phyloP scores from a whole-genome alignment of 2,888 invertebrate species.

The Drosophila atripex region DNA sequence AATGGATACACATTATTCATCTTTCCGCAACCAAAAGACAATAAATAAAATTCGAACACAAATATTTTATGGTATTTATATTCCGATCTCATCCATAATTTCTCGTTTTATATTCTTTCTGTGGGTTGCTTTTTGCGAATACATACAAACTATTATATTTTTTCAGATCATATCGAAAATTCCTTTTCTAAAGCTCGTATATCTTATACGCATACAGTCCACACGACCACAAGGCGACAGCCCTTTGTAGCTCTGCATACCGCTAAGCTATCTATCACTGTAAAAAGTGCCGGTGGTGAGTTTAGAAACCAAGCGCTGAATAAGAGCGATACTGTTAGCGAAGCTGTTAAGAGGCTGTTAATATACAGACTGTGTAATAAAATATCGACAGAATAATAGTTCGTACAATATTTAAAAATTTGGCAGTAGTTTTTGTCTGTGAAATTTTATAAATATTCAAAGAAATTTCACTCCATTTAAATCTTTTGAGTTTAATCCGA shows the following conservation, averaged over 20 bases:
- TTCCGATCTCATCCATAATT: constrained; percentile 14
- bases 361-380: neutral
- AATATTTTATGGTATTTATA: constrained; percentile 29
- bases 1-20: constrained; percentile 47
- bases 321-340: neutral
- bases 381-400: too few species aligned
- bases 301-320: constrained; percentile 20
- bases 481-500: neutral
- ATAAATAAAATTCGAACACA: constrained; percentile 39
- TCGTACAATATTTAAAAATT: neutral
- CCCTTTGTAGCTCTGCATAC: constrained; percentile 26
- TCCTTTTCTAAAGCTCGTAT: neutral
- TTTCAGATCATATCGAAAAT: neutral
- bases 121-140: constrained; percentile 9
- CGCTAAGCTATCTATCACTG: neutral
- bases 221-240: constrained; percentile 28
- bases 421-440: too few species aligned
- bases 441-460: too few species aligned
- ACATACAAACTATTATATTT: constrained; percentile 15
- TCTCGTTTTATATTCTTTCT: constrained; percentile 3
- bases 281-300: constrained; percentile 26
- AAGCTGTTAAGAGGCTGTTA: constrained; percentile 6
- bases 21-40: constrained; percentile 33
- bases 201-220: constrained; percentile 38
- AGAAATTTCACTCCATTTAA: neutral